Conservation (phyloP, 2,888 invertebrate genomes). For the Aphodius sticticus region DNA sequence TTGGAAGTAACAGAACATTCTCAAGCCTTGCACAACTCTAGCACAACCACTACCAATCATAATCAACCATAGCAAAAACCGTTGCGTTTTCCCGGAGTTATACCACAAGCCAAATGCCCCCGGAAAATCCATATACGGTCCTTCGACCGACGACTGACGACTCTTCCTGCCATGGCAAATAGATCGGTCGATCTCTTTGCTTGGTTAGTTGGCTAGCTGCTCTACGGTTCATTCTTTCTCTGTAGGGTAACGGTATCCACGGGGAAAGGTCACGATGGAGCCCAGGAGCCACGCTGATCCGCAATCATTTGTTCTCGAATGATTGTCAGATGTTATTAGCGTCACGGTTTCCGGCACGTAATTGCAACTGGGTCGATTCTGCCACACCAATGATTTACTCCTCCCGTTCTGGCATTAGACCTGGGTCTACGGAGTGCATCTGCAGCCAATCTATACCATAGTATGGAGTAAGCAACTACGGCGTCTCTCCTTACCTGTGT, state of each 20-base stretch:
- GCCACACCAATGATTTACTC: neutral
- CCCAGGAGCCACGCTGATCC: constrained; percentile 38
- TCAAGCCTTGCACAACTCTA: too few species aligned
- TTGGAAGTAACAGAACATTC: too few species aligned
- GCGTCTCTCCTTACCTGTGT: neutral
- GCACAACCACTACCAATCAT: neutral
- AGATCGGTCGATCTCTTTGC: neutral
- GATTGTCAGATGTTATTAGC: constrained; percentile 43
- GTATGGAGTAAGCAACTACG: neutral
- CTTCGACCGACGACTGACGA: neutral
- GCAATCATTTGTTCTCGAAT: constrained; percentile 42
- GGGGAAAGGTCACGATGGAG: constrained; percentile 28
- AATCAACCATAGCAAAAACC: neutral
- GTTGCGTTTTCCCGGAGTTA: neutral
- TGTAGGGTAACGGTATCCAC: constrained; percentile 10
- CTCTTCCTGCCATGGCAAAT: neutral
- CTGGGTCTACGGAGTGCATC: neutral
- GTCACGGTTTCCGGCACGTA: constrained; percentile 9
- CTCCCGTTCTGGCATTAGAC: neutral
- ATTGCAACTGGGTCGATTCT: neutral
- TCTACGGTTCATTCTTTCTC: neutral
- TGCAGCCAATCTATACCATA: neutral
- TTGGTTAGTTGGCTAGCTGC: neutral
- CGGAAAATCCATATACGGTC: neutral
- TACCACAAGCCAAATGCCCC: neutral